phyloP scores from a whole-genome alignment of 1,140 invertebrate genomes.

The Drosophila murphyi region DNA sequence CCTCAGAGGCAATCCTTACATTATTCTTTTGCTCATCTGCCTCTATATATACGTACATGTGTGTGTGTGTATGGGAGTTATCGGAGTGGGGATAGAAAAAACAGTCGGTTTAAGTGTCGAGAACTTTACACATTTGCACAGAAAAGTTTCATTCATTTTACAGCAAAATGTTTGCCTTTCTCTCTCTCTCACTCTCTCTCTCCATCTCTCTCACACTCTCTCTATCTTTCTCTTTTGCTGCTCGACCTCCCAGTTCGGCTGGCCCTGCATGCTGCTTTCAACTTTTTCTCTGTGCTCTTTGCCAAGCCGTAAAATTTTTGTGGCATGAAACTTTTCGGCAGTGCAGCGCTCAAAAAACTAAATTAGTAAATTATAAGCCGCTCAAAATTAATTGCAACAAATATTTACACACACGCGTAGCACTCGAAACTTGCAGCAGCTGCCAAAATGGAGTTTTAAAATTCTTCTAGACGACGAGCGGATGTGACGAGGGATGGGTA shows the following conservation, averaged over 20 bases:
- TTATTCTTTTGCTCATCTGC: background rate
- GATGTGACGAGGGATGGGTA: no score
- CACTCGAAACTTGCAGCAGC: slow-evolving; percentile 67
- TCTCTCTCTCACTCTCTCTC: slow-evolving; percentile 2
- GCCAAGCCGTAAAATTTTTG: slow-evolving; percentile 59
- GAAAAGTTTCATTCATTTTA: slow-evolving; percentile 41
- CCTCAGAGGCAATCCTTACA: background rate
- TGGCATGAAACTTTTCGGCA: slow-evolving; percentile 60
- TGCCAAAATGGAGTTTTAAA: slow-evolving; percentile 78
- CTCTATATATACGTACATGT: no score
- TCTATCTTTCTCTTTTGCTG: no score
- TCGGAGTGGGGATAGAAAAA: background rate
- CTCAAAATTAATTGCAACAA: slow-evolving; percentile 84
- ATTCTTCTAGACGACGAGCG: slow-evolving; percentile 54
- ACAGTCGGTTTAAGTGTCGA: slow-evolving; percentile 14
- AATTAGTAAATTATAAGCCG: slow-evolving; percentile 83
- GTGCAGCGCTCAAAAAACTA: slow-evolving; percentile 57
- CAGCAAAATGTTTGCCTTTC: slow-evolving; percentile 17
- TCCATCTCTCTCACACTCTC: no score
- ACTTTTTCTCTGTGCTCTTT: slow-evolving; percentile 13
- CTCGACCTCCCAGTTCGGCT: no score
- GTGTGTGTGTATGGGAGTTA: background rate
- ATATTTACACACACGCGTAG: slow-evolving; percentile 77
- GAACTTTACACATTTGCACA: slow-evolving; percentile 51
- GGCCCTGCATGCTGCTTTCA: no score